phyloP scores from a whole-genome alignment of 2,113 vertebrate species.

The Charadrius vociferus region DNA sequence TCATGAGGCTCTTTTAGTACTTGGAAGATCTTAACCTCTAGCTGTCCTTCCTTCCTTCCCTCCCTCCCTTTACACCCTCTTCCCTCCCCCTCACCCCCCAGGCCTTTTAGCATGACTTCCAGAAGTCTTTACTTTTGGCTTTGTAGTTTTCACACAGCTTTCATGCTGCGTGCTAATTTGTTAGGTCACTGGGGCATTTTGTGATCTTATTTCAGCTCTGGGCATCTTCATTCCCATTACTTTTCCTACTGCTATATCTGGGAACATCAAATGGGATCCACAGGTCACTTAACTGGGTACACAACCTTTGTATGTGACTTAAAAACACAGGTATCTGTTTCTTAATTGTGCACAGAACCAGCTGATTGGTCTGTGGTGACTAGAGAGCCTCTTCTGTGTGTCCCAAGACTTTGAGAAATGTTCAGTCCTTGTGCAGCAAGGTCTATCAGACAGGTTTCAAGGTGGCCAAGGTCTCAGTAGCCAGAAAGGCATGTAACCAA shows the following conservation, averaged over 20 bases:
- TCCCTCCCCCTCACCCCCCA: fast-evolving
- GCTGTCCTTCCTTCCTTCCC: not conserved
- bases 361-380: not conserved
- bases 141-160: not conserved
- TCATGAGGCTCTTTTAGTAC: not conserved
- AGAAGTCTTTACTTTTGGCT: not conserved
- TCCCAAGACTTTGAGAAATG: not conserved
- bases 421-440: not conserved
- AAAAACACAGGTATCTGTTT: not conserved
- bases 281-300: not conserved
- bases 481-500: not conserved
- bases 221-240: not conserved
- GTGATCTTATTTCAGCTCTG: conserved; percentile 1
- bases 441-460: not conserved
- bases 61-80: not conserved
- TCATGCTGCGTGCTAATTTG: not conserved
- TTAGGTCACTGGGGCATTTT: not conserved
- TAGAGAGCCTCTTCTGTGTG: not conserved
- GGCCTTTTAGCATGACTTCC: not conserved
- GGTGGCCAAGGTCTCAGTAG: not conserved
- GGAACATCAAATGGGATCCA: not conserved
- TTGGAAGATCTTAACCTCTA: not conserved
- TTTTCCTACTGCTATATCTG: not conserved
- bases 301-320: not conserved
- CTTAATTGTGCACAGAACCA: not conserved